Evolutionary conservation across 2,797 vertebrate genomes (phyloP).

Genomic region (Pseudochirops cupreus): DNA sequence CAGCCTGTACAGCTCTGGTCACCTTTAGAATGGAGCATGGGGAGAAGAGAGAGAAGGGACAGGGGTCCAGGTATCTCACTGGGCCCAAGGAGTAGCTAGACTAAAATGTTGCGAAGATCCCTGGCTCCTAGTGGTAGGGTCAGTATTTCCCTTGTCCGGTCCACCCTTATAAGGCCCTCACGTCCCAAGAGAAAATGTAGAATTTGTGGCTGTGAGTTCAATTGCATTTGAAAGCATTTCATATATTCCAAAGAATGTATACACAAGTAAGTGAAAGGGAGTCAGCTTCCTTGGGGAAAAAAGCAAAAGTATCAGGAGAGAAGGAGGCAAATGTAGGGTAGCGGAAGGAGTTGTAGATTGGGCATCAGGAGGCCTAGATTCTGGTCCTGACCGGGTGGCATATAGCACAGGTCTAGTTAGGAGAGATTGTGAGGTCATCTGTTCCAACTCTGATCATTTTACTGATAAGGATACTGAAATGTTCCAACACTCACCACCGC

Average conservation of each 20-base stretch:
- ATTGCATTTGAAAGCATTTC: not conserved
- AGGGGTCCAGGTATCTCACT: not conserved
- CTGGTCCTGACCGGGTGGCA: not conserved
- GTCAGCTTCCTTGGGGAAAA: rapidly evolving
- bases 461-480: not conserved
- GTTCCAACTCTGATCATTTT: not conserved
- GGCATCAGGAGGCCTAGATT: not conserved
- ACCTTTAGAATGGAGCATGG: not conserved
- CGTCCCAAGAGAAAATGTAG: not conserved
- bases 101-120: not conserved
- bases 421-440: not conserved
- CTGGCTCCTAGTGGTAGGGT: not conserved
- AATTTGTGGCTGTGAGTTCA: not conserved
- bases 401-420: not conserved
- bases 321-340: not conserved
- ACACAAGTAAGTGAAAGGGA: not conserved
- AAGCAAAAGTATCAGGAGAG: not conserved
- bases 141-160: not conserved
- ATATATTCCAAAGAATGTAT: not conserved
- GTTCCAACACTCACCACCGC: not conserved
- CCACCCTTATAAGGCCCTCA: not conserved
- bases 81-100: not conserved
- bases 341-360: not conserved
- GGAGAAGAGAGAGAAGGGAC: not conserved
- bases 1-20: not conserved